Evolutionary conservation across 2,113 vertebrate species (phyloP), one percentile per base, ranked within the genome.

Genomic region (Mormyrus lacerda): DNA sequence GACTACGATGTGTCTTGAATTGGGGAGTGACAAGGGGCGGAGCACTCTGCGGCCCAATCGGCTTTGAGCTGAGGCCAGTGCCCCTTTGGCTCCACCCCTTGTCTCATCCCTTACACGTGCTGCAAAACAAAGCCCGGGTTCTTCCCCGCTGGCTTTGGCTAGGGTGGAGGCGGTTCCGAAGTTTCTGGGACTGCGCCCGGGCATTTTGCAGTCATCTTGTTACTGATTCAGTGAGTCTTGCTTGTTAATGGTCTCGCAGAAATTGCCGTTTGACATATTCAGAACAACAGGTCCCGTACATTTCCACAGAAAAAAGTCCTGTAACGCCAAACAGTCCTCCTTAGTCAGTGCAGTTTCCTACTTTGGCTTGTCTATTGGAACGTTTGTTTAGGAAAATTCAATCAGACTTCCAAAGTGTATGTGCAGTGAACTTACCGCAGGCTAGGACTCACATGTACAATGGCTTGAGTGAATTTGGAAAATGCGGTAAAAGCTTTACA

Each of bases 361-460:
- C 15, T 45, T 84, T 47, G 44, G 44, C 24, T 45, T 84, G 82
- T 84, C 17, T 84, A 47, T 84, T 84, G 47, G 87, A 87, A 61
- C 44, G n/a, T 69, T 44, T 65, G 87, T 69, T 88, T 87, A 58
- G 19, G 85, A 87, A 87, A 87, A 87, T 61, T 42, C 35, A 65
- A 88, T 27, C 42, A 50, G 47, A 35, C 45, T 79, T 83, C 53
- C 9, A 85, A 6, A 83, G 48, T 44, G 8, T 27, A 83, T 55
- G 51, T 31, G 42, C 39, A 45, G 21, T 27, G n/a, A 84, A 85
- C 58, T 55, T 27, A 55, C 39, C 76, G 21, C 19, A 15, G 51
- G 79, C 79, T 58, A 19, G 17, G 35, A 27, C 79, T 15, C 3
- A 1, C 6, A 27, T 44, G 35, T 24, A 55, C 15, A 82, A 88